phyloP scores from a whole-genome alignment of 2,888 invertebrate species.

The Dryobota labecula region DNA sequence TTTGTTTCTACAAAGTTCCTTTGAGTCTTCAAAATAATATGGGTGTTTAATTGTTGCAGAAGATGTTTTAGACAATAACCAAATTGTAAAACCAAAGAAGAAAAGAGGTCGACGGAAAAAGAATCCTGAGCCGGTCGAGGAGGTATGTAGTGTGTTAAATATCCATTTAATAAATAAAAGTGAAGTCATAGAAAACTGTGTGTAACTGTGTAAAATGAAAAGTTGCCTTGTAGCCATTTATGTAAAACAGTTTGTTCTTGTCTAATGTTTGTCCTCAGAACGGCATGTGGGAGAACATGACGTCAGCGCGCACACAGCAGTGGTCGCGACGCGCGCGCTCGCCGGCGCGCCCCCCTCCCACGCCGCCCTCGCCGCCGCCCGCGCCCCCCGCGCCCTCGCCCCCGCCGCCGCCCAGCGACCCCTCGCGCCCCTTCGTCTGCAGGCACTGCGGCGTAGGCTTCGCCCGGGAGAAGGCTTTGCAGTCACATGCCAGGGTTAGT shows the following conservation, averaged over 20 bases:
- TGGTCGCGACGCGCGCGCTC: slow-evolving; percentile 82
- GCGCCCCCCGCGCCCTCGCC: slow-evolving; percentile 70
- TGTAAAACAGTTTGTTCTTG: background rate
- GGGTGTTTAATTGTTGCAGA: slow-evolving; percentile 74
- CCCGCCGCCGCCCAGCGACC: slow-evolving; percentile 89
- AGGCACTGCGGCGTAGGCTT: slow-evolving; percentile 92
- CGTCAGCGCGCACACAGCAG: slow-evolving; percentile 89
- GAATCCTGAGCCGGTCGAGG: slow-evolving; percentile 82
- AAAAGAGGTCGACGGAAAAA: slow-evolving; percentile 88
- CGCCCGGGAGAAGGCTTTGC: slow-evolving; percentile 95
- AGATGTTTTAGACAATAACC: slow-evolving; percentile 79
- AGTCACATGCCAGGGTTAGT: slow-evolving; percentile 92
- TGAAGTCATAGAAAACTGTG: background rate
- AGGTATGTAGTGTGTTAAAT: slow-evolving; percentile 20
- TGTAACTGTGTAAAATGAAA: too few species aligned
- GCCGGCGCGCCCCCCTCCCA: slow-evolving; percentile 75
- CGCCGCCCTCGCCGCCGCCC: slow-evolving; percentile 72
- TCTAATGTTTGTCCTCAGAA: slow-evolving; percentile 70
- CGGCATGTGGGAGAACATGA: slow-evolving; percentile 87
- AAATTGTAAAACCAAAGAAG: slow-evolving; percentile 85
- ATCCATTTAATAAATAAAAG: too few species aligned
- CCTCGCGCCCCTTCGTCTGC: slow-evolving; percentile 95
- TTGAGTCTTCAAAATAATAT: background rate
- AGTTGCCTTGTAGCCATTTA: background rate
- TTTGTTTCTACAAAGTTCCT: background rate